Base-by-base conservation (phyloP, 2,888 invertebrate species). In the Cryptus armator region DNA sequence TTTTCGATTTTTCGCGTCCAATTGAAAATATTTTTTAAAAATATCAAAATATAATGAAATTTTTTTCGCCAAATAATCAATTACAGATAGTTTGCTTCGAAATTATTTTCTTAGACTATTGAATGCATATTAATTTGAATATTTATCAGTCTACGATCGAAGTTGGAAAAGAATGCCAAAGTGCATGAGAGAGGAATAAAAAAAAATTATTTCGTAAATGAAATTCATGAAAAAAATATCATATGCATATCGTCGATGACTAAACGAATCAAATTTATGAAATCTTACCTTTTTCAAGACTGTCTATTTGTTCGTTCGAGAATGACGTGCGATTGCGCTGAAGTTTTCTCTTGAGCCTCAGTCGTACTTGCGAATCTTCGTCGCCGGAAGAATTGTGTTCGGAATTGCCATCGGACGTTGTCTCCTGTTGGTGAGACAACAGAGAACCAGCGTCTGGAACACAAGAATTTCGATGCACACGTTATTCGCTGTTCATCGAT, bases 241-340 rank as follows among this genome's bases (percentile, higher is more conserved):
- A 56, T 53, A 19, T 19, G 16, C 19, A 0, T 9, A 19, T 53
- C 19, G 10, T 3, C 19, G 3, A 3, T 53, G 16, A 56, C 51
- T 5, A 59, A 16, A 56, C 16, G 10, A 19, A 46, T 46, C 1
- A 16, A 64, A 2, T 0, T n/a, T 19, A 44, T 32, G 48, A 59
- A 68, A 7, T 89, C 94, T 93, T 94, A 99, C 99, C 99, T 97
- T 99, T 99, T 95, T 99, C 99, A 91, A 99, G 96, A 93, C 98
- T 98, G 94, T 99, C 99, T 93, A 99, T 99, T 94, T 99, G 99
- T 93, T 99, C 99, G 93, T 99, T 99, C 90, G 99, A 99, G 95
- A 99, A 99, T 81, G 99, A 99, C 77, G 99, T 99, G 90, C 99
- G 96, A 94, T 99, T 99, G 92, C 99, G 96, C 95, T 99, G 99